phyloP scores from a whole-genome alignment of 1,140 invertebrate genomes.

The Panulirus ornatus region DNA sequence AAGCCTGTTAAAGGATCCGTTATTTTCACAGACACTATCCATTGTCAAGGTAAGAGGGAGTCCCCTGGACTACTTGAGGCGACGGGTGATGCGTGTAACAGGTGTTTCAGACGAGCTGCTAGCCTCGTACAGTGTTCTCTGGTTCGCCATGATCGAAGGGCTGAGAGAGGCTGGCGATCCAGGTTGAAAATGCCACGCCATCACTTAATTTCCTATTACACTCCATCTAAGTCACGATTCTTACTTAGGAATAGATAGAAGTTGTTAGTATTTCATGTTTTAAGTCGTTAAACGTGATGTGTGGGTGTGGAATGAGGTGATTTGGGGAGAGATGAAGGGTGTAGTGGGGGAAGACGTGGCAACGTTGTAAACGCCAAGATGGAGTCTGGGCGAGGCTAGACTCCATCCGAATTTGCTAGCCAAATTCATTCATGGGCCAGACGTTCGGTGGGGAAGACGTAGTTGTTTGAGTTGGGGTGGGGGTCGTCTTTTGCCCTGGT shows the following conservation, averaged over 20 bases:
- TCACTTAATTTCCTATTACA: not conserved
- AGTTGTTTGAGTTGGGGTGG: too few relatives aligned
- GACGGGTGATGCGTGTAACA: conserved; percentile 30
- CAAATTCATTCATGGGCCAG: conserved; percentile 45
- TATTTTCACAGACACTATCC: conserved; percentile 26
- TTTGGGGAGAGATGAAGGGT: not conserved
- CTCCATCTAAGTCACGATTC: too few relatives aligned
- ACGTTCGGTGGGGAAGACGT: not conserved
- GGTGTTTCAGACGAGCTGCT: conserved; percentile 43
- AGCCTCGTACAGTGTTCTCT: conserved; percentile 61
- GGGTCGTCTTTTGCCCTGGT: too few relatives aligned
- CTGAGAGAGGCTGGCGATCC: conserved; percentile 57
- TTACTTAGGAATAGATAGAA: too few relatives aligned
- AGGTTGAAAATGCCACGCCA: not conserved
- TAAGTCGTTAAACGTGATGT: too few relatives aligned
- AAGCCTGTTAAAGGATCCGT: conserved; percentile 18
- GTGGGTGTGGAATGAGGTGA: not conserved
- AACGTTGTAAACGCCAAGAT: conserved; percentile 52
- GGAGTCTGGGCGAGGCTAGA: conserved; percentile 73
- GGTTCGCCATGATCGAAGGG: conserved; percentile 24
- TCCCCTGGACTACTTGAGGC: not conserved
- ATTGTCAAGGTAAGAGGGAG: conserved; percentile 54
- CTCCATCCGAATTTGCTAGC: conserved; percentile 31
- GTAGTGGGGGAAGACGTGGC: conserved; percentile 12
- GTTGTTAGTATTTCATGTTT: too few relatives aligned